Base-by-base conservation (phyloP, 1,140 invertebrate species). In the Maconellicoccus hirsutus region DNA sequence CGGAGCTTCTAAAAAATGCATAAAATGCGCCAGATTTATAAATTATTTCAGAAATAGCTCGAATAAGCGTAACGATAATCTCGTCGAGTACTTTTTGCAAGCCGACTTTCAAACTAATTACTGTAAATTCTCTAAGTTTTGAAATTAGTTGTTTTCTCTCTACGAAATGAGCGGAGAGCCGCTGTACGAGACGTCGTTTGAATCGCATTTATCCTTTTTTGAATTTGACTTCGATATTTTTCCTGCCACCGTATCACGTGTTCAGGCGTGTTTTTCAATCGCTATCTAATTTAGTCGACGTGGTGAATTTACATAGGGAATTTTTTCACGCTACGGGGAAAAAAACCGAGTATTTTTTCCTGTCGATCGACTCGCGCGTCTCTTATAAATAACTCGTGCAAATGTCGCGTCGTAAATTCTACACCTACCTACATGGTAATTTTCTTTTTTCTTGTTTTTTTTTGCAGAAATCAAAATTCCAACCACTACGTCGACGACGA, bases 391-490 rank as follows among this genome's bases (percentile, higher is more conserved):
- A 52, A 4, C 42, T 4, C 42, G n/a, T 16, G n/a, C 6, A 33
- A 33, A 33, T 12, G 29, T 33, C 29, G 29, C 29, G 29, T 33
- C 29, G 29, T 6, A 33, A 6, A 6, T 33, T 33, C 29, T 33
- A 12, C 29, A 33, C 29, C 29, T 6, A 33, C n/a, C 42, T 6
- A 16, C 42, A 66, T 23, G 61, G 61, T 12, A 66, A 12, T 66
- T 8, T 66, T 10, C 16, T 66, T 66, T 23, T 61, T 61, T 61
- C 25, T 59, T n/a, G n/a, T 16, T 66, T 23, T 66, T 23, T 8
- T 6, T 66, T 66, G 16, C 61, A 66, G 61, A 66, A 66, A 66
- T 66, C 25, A 66, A 25, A 25, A 66, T 66, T 66, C 61, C 61
- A 25, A 66, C 61, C 61, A 66, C 61, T 25, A 66, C 61, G 25